Evolutionary conservation across 1,140 invertebrate genomes (phyloP).

Genomic region (Drosophila ironensis): DNA sequence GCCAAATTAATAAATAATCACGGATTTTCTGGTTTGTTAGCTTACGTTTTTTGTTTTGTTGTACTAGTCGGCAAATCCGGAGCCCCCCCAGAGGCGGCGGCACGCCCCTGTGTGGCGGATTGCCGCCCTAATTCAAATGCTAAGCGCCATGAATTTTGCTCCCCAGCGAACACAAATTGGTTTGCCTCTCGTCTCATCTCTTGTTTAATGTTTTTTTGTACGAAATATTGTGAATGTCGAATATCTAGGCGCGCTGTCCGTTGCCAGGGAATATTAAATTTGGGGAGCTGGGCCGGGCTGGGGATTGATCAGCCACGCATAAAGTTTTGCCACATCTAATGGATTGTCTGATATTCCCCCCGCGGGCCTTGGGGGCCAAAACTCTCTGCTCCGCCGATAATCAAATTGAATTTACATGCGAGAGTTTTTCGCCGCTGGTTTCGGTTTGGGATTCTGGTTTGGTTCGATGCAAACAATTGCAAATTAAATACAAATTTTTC

Average conservation of each 20-base stretch:
- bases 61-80: neutral
- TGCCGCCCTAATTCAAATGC: conserved; percentile 39
- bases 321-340: conserved; percentile 61
- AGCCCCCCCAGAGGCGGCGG: neutral
- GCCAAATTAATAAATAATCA: conserved; percentile 79
- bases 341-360: conserved; percentile 51
- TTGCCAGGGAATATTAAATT: conserved; percentile 35
- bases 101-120: neutral
- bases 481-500: conserved; percentile 54
- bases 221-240: conserved; percentile 35
- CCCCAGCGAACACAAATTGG: conserved; percentile 42
- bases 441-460: neutral
- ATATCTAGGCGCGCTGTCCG: conserved; percentile 21
- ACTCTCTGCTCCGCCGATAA: conserved; percentile 9
- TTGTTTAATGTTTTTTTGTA: conserved; percentile 5
- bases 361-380: neutral
- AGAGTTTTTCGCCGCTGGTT: conserved; percentile 12
- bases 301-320: conserved; percentile 57
- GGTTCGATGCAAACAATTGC: conserved; percentile 37
- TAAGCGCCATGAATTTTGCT: conserved; percentile 46
- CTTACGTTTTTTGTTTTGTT: conserved; percentile 35
- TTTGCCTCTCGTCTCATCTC: conserved; percentile 28
- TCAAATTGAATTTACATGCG: conserved; percentile 42
- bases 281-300: neutral
- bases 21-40: conserved; percentile 74